Base-by-base conservation (phyloP, 2,888 invertebrate genomes). In the Caenorhabditis zanzibari region DNA sequence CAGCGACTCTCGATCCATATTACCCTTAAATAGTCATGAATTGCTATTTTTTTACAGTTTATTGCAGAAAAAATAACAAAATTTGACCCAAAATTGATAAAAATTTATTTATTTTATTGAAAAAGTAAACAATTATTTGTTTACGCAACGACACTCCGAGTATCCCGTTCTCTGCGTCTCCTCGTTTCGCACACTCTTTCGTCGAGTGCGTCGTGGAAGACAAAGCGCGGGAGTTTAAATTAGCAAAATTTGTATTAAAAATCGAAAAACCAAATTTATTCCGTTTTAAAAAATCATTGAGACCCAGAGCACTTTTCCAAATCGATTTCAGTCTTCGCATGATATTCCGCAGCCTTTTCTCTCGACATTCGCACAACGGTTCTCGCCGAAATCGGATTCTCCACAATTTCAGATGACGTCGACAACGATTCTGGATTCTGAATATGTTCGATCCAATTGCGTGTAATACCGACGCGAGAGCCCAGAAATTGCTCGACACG, bases 401-500 rank as follows among this genome's bases (percentile, higher is more conserved):
- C 54, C 24, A 28, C 7, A 14, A 63, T 16, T 63, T 63, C 63
- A 22, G 61, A 61, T n/a, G 35, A 49, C 49, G 49, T 24, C 24
- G 61, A 24, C n/a, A n/a, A n/a, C 0, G 82, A 76, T 66, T 82
- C 82, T 0, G 61, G 56, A 38, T 38, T 38, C 38, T 79, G 74
- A n/a, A 74, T 9, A 10, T 79, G 74, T 24, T 76, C 73, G 32
- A 73, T 86, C 85, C 85, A 86, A 16, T 75, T 64, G 7, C 61
- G 68, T 1, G 81, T 79, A 32, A 86, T 85, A 14, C 75, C 81
- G 9, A 82, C 76, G 5, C 81, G 68, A 10, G 44, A 41, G 6
- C 81, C 77, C 16, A 86, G 44, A 49, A 86, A 86, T 16, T 63
- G 56, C 28, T 81, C 80, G 22, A 85, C 85, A 12, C 68, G 47